Base-by-base conservation (phyloP, 2,113 vertebrate genomes). In the Nesogale talazaci region DNA sequence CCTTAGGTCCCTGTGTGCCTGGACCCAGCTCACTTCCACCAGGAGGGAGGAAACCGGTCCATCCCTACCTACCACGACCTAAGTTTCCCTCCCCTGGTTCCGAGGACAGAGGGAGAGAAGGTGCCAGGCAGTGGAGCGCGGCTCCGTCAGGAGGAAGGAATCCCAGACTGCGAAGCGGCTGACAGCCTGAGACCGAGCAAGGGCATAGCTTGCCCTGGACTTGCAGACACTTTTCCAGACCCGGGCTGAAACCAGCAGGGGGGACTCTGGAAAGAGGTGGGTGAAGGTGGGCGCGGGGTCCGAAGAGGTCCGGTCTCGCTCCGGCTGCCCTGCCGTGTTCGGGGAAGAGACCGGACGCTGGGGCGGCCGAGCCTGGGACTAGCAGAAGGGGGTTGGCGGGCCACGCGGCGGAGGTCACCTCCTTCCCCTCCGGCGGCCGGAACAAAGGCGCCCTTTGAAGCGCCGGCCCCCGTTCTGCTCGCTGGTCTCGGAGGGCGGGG, bases 401-500 rank as follows among this genome's bases (percentile, higher is more conserved):
- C 19, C 1, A 3, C 46, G 79, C 72, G 38, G 34, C 57, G 1
- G 88, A 93, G 95, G 80, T 88, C 92, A 90, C 94, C 90, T 92
- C 75, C 25, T 74, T 65, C 67, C 69, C 22, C 63, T 77, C 65
- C 91, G 83, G 76, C 93, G 11, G 89, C 59, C 59, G 19, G 87
- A 95, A 97, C 96, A 97, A 97, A 97, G 91, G 63, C 89, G 19
- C 16, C 52, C 93, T 97, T 97, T 91, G 93, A 96, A 91, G 94
- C 70, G 52, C 76, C 31, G 83, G 88, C n/a, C 87, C 87, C 94
- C 46, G 29, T 88, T 82, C 75, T 72, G 27, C 3, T 20, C 8
- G 31, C 27, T 1, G 17, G 42, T 86, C 85, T 34, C 6, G 0
- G 56, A 20, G 59, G 75, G 70, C 52, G 57, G 59, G 38, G 92